Conservation (phyloP, 2,888 invertebrate genomes). For the Cerceris ruficornis region DNA sequence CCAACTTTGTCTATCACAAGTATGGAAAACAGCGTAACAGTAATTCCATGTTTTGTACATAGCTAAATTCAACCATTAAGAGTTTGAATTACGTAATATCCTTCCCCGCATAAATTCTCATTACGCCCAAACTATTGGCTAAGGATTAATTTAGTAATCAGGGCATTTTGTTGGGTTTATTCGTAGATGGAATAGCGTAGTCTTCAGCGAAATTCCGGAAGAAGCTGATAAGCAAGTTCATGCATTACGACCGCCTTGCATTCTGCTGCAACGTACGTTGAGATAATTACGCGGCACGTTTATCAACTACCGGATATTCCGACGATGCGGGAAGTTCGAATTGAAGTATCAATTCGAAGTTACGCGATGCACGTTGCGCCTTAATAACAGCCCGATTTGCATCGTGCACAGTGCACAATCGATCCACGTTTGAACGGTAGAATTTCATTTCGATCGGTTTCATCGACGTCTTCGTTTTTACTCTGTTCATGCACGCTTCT, state of each 20-base stretch:
- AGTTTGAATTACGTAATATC: background rate
- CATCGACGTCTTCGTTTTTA: background rate
- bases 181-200: slow-evolving; percentile 28
- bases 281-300: slow-evolving; percentile 24
- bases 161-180: slow-evolving; percentile 22
- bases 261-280: background rate
- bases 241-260: background rate
- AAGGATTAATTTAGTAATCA: slow-evolving; percentile 8
- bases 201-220: slow-evolving; percentile 25
- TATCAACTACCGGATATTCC: slow-evolving; percentile 54
- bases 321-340: slow-evolving; percentile 61
- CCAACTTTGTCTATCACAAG: too few relatives aligned
- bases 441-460: background rate
- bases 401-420: slow-evolving; percentile 20
- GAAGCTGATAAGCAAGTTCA: slow-evolving; percentile 31
- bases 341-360: slow-evolving; percentile 68
- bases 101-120: slow-evolving; percentile 14
- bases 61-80: background rate
- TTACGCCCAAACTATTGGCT: background rate
- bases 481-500: slow-evolving; percentile 25
- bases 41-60: background rate
- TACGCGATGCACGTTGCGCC: slow-evolving; percentile 26
- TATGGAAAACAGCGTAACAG: too few relatives aligned
- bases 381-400: slow-evolving; percentile 32
- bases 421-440: background rate